A percentile compares a stretch with the other conserved stretches of the same genome.
Conservation (phyloP, 2,797 vertebrate species). For the Betta splendens region DNA sequence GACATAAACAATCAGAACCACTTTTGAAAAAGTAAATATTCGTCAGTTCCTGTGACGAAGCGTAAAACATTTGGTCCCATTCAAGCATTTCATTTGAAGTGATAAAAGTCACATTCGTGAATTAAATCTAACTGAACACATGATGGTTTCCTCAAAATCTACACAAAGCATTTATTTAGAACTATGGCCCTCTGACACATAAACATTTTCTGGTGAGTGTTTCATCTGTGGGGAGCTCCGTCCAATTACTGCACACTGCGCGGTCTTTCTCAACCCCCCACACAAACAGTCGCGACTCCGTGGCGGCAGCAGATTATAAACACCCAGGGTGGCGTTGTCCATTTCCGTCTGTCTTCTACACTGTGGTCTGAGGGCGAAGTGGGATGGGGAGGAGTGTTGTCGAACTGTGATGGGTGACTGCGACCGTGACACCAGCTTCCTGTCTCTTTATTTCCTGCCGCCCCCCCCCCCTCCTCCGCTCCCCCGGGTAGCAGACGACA, state of each 20-base stretch:
- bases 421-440: conserved; percentile 76
- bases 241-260: conserved; percentile 23
- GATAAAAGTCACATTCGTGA: background rate
- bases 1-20: too few relatives aligned
- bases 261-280: conserved; percentile 38
- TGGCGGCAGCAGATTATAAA: conserved; percentile 64
- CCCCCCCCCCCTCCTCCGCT: conserved; percentile 15
- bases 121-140: conserved; percentile 27
- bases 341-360: conserved; percentile 51
- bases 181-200: conserved; percentile 40
- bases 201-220: conserved; percentile 6
- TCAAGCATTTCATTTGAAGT: background rate
- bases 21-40: too few relatives aligned
- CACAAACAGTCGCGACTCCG: conserved; percentile 52
- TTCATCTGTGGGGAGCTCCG: conserved; percentile 30
- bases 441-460: conserved; percentile 66
- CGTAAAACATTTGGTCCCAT: too few relatives aligned
- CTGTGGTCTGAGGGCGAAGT: conserved; percentile 52
- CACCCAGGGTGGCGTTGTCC: conserved; percentile 61
- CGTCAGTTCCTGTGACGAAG: too few relatives aligned
- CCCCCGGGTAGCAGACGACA: conserved; percentile 59
- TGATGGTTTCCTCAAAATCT: conserved; percentile 3
- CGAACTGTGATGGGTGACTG: conserved; percentile 57
- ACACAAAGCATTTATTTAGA: conserved; percentile 29
- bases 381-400: conserved; percentile 45